Percentiles rank a stretch among this genome's conserved stretches.
Evolutionary conservation across 2,888 invertebrate genomes (phyloP).

Genomic region (Embidobia sp.): DNA sequence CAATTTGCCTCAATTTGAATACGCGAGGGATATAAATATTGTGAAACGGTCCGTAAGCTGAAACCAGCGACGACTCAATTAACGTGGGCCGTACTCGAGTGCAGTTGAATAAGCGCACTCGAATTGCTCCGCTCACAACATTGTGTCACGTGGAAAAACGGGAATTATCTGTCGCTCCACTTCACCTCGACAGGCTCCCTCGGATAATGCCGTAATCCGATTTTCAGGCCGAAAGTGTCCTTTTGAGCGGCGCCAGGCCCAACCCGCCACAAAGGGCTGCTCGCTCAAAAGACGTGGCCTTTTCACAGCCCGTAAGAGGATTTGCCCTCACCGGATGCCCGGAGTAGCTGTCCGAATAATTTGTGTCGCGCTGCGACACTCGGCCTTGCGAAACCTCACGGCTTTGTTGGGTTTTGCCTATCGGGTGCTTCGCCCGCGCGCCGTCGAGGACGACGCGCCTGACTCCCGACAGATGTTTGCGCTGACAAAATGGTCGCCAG

Average conservation of each 20-base stretch:
- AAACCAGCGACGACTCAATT: slow-evolving; percentile 23
- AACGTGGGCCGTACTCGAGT: slow-evolving; percentile 1
- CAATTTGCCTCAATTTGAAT: slow-evolving; percentile 25
- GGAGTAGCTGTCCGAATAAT: slow-evolving; percentile 76
- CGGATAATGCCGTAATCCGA: slow-evolving; percentile 79
- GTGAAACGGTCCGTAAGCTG: slow-evolving; percentile 3
- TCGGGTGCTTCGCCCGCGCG: neutral
- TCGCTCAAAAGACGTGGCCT: slow-evolving; percentile 66
- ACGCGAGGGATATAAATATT: slow-evolving; percentile 24
- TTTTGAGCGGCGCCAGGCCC: slow-evolving; percentile 74
- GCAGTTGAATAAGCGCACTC: slow-evolving; percentile 12
- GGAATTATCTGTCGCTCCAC: slow-evolving; percentile 69
- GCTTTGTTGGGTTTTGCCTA: slow-evolving; percentile 31
- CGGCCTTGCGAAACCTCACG: slow-evolving; percentile 62
- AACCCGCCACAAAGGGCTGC: slow-evolving; percentile 73
- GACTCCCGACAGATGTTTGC: slow-evolving; percentile 67
- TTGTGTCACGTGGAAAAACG: slow-evolving; percentile 45
- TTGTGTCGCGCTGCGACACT: slow-evolving; percentile 67
- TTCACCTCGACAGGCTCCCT: slow-evolving; percentile 68
- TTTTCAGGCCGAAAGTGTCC: slow-evolving; percentile 73
- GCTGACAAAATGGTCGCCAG: slow-evolving; percentile 71
- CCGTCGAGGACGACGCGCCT: slow-evolving; percentile 2
- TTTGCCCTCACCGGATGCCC: slow-evolving; percentile 74
- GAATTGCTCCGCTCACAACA: slow-evolving; percentile 20
- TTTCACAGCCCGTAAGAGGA: slow-evolving; percentile 75